Base-by-base conservation (phyloP, 2,888 invertebrate species). In the Petrolisthes cinctipes region DNA sequence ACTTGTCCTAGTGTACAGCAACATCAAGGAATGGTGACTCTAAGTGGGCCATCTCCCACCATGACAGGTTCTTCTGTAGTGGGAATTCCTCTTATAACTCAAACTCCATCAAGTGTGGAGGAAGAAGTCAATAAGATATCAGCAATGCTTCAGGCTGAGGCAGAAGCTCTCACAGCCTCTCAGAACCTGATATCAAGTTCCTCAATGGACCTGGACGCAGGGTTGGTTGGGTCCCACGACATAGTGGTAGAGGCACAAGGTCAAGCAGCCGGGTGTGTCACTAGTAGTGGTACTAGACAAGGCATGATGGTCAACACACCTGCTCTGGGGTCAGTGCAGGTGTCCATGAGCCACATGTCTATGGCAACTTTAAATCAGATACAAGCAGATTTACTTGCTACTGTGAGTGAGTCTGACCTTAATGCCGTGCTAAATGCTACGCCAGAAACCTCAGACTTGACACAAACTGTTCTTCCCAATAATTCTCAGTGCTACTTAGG, bases 381-480 rank as follows among this genome's bases (percentile, higher is more conserved):
- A 56, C 90, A 90, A 68, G 90, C 88, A 53, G 90, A 90, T 68
- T 82, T 90, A 54, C 73, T 90, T 54, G 90, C 90, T 68, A 89
- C 90, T 66, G 90, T 90, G n/a, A 90, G 90, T 75, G 90, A 90
- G 83, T 90, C 90, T 9, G 90, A 90, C 78, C 83, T 90, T 20
- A 90, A 90, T 83, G 90, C 90, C 54, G 90, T 90, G 66, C 88
- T 90, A 68, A 90, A 90, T 82, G 90, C 90, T 75, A 90, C 90
- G 17, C 90, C 90, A 61, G 90, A 90, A n/a, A 85, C 90, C 23
- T 88, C 90, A 5, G 89, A 90, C 78, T 83, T 89, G 57, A 81
- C 88, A n/a, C 89, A 89, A 57, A 82, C 88, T n/a, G 89, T 89
- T 81, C 89, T 90, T 88, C 90, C 90, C 68, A 89, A 81, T 83